phyloP scores from a whole-genome alignment of 2,888 invertebrate genomes.

The Melanotus villosus region DNA sequence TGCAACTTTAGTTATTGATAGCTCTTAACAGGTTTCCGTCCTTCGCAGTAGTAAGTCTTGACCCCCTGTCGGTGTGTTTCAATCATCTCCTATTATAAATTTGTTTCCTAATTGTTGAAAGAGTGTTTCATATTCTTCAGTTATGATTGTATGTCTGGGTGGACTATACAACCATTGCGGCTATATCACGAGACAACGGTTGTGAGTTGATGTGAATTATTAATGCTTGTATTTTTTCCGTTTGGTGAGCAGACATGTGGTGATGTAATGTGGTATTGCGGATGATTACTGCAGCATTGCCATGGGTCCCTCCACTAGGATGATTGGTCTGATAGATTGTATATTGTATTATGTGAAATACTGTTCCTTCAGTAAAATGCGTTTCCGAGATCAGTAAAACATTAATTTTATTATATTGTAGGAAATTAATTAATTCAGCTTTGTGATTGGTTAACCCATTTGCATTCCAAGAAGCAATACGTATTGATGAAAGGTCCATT shows the following conservation, averaged over 20 bases:
- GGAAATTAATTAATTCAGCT: neutral
- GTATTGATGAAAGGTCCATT: neutral
- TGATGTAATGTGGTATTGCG: neutral
- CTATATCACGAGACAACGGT: neutral
- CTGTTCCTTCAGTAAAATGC: neutral
- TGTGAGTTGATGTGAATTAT: neutral
- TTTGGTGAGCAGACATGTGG: neutral
- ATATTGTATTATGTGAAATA: neutral
- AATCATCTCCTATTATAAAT: neutral
- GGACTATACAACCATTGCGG: neutral
- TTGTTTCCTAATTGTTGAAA: too few relatives aligned
- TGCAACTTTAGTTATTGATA: neutral
- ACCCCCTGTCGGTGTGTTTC: neutral
- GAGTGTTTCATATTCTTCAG: neutral
- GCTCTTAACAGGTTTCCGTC: neutral
- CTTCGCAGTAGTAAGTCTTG: neutral
- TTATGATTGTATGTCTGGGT: constrained; percentile 2
- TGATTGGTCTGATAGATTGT: neutral
- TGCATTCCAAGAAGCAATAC: neutral
- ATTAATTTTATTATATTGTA: neutral
- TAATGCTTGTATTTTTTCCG: neutral
- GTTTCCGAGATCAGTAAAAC: neutral
- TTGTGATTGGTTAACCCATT: neutral
- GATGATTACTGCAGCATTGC: neutral
- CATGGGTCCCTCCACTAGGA: neutral